These are phyloP conservation scores for Willowsia nigromaculata DNA, from an alignment of 2,888 invertebrate species.

Conservation along the genomic window DNA sequence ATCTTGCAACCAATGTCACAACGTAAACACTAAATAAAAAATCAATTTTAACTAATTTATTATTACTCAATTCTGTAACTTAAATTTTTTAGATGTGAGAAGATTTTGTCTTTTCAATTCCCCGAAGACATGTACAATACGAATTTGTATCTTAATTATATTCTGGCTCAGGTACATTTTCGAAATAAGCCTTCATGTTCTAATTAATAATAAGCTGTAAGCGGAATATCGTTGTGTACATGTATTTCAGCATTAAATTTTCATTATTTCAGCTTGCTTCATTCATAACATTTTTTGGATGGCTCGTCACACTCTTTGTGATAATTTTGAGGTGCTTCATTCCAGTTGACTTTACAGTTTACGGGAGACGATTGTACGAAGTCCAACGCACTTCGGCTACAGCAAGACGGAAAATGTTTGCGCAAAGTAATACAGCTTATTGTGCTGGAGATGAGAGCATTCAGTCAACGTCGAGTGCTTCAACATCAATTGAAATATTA, in stretches of 20 bases:
- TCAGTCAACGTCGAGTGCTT: slow-evolving; percentile 19
- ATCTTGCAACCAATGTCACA: slow-evolving; percentile 23
- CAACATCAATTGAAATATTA: neutral
- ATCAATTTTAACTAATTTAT: too few species aligned
- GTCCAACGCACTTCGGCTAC: neutral
- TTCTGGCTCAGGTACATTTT: slow-evolving; percentile 62
- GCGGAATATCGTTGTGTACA: too few species aligned
- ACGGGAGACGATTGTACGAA: slow-evolving; percentile 39
- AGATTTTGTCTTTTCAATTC: slow-evolving; percentile 49
- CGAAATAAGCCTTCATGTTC: too few species aligned
- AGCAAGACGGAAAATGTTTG: neutral
- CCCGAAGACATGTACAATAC: slow-evolving; percentile 48
- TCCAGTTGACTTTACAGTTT: slow-evolving; percentile 58
- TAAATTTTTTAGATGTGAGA: slow-evolving; percentile 47
- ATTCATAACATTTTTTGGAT: slow-evolving; percentile 47
- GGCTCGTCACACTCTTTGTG: slow-evolving; percentile 50
- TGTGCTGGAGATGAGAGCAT: neutral
- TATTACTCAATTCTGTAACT: too few species aligned
- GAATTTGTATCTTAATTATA: slow-evolving; percentile 53
- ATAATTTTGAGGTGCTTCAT: slow-evolving; percentile 59
- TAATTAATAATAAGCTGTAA: too few species aligned
- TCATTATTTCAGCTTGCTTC: slow-evolving; percentile 27
- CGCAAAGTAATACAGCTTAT: neutral
- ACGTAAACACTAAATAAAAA: too few species aligned
- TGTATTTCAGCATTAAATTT: neutral